These are phyloP conservation scores for Dunckerocampus dactyliophorus DNA, from an alignment of 2,113 vertebrate species.

Conservation along the genomic window DNA sequence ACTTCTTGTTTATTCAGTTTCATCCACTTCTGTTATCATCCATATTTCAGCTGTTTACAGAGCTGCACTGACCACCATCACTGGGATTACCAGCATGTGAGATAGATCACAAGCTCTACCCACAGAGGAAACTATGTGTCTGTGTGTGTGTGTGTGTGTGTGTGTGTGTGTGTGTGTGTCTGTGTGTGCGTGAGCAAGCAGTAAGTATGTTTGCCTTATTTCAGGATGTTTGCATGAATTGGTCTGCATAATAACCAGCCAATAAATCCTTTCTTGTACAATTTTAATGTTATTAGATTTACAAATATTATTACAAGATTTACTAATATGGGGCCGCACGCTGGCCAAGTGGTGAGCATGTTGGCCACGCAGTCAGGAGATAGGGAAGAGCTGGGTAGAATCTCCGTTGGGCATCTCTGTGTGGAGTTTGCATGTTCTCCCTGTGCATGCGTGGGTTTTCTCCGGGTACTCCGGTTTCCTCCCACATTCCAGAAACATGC, in stretches of 20 bases:
- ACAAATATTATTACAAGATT: not conserved
- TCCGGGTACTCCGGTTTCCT: no score
- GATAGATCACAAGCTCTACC: conserved; percentile 54
- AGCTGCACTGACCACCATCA: conserved; percentile 54
- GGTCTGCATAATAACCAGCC: conserved; percentile 23
- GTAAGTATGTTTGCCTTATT: conserved; percentile 4
- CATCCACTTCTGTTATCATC: conserved; percentile 66
- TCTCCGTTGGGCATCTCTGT: no score
- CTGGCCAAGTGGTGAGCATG: no score
- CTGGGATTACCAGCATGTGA: conserved; percentile 61
- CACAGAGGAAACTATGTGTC: conserved; percentile 30
- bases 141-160: conserved; percentile 23
- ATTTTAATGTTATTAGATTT: not conserved
- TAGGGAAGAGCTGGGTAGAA: no score
- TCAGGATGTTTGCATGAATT: conserved; percentile 29
- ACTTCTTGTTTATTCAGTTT: conserved; percentile 64
- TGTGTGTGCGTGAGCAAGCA: conserved; percentile 11
- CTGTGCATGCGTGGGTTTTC: no score
- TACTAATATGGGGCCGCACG: no score
- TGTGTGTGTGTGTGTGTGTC: conserved; percentile 15
- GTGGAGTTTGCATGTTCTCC: no score
- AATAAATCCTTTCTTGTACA: not conserved
- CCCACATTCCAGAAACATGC: no score
- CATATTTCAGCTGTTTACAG: conserved; percentile 72
- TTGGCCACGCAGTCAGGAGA: no score